Base-by-base conservation (phyloP, 2,113 vertebrate species). In the Gambusia affinis region DNA sequence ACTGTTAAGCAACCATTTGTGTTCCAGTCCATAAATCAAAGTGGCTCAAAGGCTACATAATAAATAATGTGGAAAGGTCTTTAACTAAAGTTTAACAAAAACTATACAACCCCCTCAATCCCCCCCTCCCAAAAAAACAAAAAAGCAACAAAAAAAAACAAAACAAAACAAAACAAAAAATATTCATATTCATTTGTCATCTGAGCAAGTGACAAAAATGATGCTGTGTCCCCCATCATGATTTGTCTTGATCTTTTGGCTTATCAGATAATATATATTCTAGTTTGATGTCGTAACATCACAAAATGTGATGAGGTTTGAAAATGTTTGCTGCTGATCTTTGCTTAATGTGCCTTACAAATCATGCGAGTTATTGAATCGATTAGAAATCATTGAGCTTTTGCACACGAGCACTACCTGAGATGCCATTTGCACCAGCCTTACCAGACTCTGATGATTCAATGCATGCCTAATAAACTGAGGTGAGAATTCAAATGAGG, bases 401-500 rank as follows among this genome's bases (percentile, higher is more conserved):
- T 11, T 75, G 76, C 77, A 74, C 79, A 76, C 57, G 77, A 89
- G 73, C 84, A 63, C 87, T 70, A 91, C 86, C 88, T 85, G 81
- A 85, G 87, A 79, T 89, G 70, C 83, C 87, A 87, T 91, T 83
- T 80, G 77, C 85, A 75, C 76, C 51, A 47, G 83, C 78, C 79
- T 80, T 37, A 73, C 78, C 54, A 80, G 79, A 85, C 85, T 51
- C 85, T 85, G 88, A 88, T 86, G 91, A 85, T 74, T 73, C 80
- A 65, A 70, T 54, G 69, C 83, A 80, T 65, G 71, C 73, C 85
- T 86, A 82, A 89, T 92, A 88, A 88, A 85, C 64, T 88, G 78
- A 76, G 88, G 87, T 81, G 80, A 89, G 84, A 84, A 85, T 87
- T 87, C 63, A 89, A 89, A 91, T 75, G 88, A 91, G 86, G 86